Conservation (phyloP, 2,888 invertebrate species). For the Alviniconcha strummeri region DNA sequence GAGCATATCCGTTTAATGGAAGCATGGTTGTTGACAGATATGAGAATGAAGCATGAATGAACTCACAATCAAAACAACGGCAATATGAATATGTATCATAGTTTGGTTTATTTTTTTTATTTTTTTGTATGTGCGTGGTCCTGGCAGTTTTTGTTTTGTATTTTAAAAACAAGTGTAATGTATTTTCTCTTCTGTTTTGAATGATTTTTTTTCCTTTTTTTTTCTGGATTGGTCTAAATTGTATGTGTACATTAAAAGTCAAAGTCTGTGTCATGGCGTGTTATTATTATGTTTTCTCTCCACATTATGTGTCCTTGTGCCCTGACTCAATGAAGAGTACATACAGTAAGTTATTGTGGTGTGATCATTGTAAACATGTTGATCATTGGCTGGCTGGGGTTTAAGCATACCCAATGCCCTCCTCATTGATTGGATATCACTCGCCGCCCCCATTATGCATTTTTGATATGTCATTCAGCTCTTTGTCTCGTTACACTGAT, state of each 20-base stretch:
- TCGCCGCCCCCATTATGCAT: background rate
- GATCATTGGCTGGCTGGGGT: background rate
- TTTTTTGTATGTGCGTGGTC: constrained; percentile 10
- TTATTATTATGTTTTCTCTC: background rate
- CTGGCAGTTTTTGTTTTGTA: background rate
- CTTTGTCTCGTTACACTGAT: too few species aligned
- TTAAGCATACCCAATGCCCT: background rate
- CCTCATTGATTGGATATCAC: background rate
- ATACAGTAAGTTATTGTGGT: constrained; percentile 34
- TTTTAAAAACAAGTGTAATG: constrained; percentile 5
- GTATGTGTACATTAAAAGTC: constrained; percentile 3
- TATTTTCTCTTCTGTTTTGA: constrained; percentile 7
- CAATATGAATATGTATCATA: constrained; percentile 19
- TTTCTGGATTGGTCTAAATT: background rate
- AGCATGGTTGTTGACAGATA: background rate
- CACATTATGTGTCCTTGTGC: constrained; percentile 5
- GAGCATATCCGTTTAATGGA: background rate
- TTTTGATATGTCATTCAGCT: too few species aligned
- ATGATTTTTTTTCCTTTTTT: background rate
- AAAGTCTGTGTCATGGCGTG: too few species aligned
- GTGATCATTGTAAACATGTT: constrained; percentile 25
- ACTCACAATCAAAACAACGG: constrained; percentile 19
- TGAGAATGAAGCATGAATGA: constrained; percentile 7
- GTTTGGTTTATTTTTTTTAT: background rate
- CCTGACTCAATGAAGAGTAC: constrained; percentile 15